These are phyloP conservation scores for Cyanocitta stelleri DNA, from an alignment of 2,113 vertebrate genomes.

Conservation along the genomic window DNA sequence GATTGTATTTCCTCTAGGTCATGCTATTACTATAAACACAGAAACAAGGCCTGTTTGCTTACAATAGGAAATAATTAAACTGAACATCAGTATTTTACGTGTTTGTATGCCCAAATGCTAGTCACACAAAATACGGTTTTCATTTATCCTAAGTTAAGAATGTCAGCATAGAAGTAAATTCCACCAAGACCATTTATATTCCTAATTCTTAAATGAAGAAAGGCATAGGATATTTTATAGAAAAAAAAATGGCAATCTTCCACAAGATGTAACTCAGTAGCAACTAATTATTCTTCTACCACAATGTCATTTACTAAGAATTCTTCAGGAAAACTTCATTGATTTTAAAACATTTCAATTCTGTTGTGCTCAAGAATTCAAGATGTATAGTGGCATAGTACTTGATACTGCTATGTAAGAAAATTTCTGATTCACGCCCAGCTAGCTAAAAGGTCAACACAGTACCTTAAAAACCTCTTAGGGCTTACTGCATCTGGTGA, in stretches of 20 bases:
- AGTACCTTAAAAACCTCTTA: not conserved
- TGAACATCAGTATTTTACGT: not conserved
- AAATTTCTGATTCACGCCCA: not conserved
- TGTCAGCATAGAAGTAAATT: not conserved
- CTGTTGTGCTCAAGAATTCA: not conserved
- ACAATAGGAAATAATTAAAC: conserved; percentile 11
- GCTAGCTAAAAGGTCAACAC: not conserved
- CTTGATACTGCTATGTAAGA: not conserved
- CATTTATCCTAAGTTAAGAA: not conserved
- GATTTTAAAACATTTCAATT: not conserved
- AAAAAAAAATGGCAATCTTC: not conserved
- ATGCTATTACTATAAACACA: conserved; percentile 14
- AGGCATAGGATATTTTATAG: not conserved
- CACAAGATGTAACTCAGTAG: not conserved
- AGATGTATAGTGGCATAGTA: not conserved
- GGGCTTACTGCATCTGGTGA: not conserved
- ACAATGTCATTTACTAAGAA: not conserved
- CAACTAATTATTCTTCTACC: not conserved
- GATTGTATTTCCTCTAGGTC: conserved; percentile 49
- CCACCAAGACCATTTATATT: not conserved
- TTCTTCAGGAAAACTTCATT: not conserved
- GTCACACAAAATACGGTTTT: not conserved
- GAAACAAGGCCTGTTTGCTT: not conserved
- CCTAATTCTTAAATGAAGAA: not conserved
- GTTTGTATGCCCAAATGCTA: not conserved